These are phyloP conservation scores for Drosophila quadrilineata DNA, from an alignment of 1,140 invertebrate species.

Conservation along the genomic window DNA sequence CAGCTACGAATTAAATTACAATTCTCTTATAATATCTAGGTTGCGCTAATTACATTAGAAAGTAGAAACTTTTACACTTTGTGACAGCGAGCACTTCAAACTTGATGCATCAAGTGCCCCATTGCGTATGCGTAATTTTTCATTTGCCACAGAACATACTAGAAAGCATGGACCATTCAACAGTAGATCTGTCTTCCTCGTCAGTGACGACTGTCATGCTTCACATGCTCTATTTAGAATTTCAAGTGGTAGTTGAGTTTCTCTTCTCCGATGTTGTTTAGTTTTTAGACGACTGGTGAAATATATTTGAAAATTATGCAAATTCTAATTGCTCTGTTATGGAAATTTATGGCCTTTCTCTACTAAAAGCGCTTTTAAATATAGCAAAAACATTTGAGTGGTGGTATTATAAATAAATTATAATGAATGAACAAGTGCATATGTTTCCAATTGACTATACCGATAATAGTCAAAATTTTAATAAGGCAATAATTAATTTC, in stretches of 20 bases:
- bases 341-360: constrained; percentile 50
- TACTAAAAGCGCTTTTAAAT: constrained; percentile 16
- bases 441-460: not conserved
- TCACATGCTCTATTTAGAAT: constrained; percentile 36
- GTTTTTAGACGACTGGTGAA: constrained; percentile 56
- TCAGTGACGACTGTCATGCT: constrained; percentile 54
- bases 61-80: constrained; percentile 51
- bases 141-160: constrained; percentile 34
- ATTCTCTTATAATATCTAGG: not conserved
- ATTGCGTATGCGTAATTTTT: constrained; percentile 70
- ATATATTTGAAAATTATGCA: constrained; percentile 70
- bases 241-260: constrained; percentile 48
- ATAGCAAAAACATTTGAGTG: constrained; percentile 51
- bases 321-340: constrained; percentile 71
- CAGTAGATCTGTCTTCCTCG: constrained; percentile 20
- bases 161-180: constrained; percentile 23
- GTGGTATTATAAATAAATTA: constrained; percentile 54
- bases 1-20: too few relatives aligned
- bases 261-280: constrained; percentile 52
- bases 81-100: constrained; percentile 56
- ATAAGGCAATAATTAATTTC: constrained; percentile 3
- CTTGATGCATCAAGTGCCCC: constrained; percentile 49
- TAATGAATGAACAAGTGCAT: not conserved
- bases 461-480: not conserved
- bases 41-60: constrained; percentile 45